These are phyloP conservation scores for Bubo scandiacus DNA, from an alignment of 2,113 vertebrate species.

Conservation along the genomic window DNA sequence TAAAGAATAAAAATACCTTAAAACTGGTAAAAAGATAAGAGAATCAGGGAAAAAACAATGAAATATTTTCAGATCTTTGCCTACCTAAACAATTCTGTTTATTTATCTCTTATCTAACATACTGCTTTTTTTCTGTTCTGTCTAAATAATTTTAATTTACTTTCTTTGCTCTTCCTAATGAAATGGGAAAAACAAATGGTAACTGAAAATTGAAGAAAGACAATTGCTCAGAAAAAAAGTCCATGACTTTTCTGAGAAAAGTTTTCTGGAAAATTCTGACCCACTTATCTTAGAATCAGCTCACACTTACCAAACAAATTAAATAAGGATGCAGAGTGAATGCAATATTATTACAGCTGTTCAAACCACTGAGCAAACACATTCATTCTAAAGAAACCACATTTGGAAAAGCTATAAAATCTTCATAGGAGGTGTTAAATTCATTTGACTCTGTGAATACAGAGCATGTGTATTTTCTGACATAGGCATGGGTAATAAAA, in stretches of 20 bases:
- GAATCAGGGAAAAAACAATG: background rate
- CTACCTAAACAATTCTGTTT: background rate
- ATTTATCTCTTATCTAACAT: background rate
- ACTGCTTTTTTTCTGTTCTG: background rate
- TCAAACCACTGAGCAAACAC: background rate
- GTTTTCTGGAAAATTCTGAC: background rate
- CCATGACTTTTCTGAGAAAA: background rate
- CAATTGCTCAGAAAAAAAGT: background rate
- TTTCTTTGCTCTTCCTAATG: background rate
- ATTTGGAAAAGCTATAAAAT: background rate
- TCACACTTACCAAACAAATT: background rate
- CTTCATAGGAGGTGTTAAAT: background rate
- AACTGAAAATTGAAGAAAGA: background rate
- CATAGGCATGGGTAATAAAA: background rate
- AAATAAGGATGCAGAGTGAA: background rate
- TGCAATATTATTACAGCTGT: slow-evolving; percentile 45
- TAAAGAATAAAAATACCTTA: background rate
- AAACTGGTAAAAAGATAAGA: background rate
- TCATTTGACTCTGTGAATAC: background rate
- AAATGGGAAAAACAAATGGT: background rate
- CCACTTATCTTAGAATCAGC: background rate
- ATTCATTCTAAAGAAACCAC: slow-evolving; percentile 29
- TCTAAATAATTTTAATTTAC: background rate
- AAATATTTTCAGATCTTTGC: background rate
- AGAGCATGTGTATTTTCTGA: background rate